Conservation (phyloP, 2,113 vertebrate genomes). For the Gopherus evgoodei region DNA sequence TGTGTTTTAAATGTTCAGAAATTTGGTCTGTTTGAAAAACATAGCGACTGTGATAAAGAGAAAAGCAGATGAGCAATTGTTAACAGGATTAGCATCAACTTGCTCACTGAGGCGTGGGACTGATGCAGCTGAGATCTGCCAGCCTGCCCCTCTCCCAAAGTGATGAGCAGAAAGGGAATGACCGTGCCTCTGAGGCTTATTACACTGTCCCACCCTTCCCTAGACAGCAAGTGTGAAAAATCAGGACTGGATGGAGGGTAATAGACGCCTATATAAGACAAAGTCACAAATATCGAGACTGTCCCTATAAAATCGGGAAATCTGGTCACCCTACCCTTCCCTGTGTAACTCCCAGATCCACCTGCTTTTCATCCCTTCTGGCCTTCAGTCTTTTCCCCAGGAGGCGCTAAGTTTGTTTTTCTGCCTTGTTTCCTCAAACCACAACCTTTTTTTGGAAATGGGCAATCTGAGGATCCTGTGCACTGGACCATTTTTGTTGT, state of each 20-base stretch:
- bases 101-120: neutral
- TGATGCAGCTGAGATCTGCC: neutral
- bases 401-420: neutral
- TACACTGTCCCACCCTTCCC: neutral
- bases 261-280: no score
- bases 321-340: neutral
- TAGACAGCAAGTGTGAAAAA: no score
- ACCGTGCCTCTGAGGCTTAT: neutral
- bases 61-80: neutral
- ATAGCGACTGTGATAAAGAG: neutral
- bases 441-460: neutral
- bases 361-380: neutral
- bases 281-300: no score
- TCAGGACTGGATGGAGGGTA: no score
- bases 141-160: neutral
- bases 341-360: neutral
- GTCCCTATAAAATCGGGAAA: no score
- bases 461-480: neutral
- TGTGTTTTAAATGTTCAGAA: neutral
- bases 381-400: neutral
- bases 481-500: neutral
- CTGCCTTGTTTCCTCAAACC: neutral
- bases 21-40: rapidly evolving
- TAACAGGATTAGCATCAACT: neutral
- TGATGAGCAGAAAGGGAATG: neutral